These are phyloP conservation scores for Perca fluviatilis DNA, from an alignment of 2,113 vertebrate genomes.

Conservation along the genomic window DNA sequence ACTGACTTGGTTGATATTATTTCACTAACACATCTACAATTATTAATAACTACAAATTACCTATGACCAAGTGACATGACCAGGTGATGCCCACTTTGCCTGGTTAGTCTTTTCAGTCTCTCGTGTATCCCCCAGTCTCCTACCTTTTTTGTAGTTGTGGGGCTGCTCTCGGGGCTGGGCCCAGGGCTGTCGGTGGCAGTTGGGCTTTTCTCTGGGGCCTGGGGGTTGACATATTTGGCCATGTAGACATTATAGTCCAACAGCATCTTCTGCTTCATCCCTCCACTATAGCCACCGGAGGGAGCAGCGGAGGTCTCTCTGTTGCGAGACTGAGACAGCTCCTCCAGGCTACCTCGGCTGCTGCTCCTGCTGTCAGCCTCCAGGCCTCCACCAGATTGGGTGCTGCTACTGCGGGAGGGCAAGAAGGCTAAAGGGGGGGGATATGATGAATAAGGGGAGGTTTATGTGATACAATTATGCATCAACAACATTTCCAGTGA, in stretches of 20 bases:
- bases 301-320: conserved; percentile 81
- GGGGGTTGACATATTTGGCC: conserved; percentile 91
- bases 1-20: not conserved
- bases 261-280: conserved; percentile 89
- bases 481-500: conserved; percentile 20
- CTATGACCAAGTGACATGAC: not conserved
- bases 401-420: conserved; percentile 83
- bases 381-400: conserved; percentile 84
- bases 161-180: conserved; percentile 92
- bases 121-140: not conserved
- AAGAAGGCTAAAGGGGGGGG: conserved; percentile 82
- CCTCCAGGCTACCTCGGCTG: conserved; percentile 93
- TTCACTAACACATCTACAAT: not conserved
- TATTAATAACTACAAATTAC: not conserved
- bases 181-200: conserved; percentile 83
- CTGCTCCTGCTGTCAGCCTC: conserved; percentile 91
- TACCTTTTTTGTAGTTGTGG: conserved; percentile 92
- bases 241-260: conserved; percentile 96
- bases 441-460: not conserved
- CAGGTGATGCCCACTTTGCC: not conserved
- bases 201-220: conserved; percentile 83
- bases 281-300: conserved; percentile 64
- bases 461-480: conserved; percentile 24
- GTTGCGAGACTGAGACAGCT: conserved; percentile 87
- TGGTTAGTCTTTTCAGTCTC: not conserved